Evolutionary conservation across 2,888 invertebrate species (phyloP).

Genomic region (Pollenia amentaria): DNA sequence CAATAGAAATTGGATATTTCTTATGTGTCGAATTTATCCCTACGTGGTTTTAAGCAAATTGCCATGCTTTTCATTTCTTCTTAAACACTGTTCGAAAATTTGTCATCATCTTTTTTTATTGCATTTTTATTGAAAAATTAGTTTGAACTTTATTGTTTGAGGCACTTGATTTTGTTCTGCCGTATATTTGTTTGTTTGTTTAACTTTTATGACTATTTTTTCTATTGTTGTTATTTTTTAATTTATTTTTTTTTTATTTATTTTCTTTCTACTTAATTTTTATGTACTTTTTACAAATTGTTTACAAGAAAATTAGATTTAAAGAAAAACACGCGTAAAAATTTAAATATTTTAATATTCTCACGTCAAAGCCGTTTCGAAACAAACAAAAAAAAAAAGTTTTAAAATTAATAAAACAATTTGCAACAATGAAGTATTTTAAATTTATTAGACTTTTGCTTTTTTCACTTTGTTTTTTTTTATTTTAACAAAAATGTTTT

Average conservation of each 20-base stretch:
- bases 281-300: slow-evolving; percentile 42
- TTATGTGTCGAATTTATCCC: too few relatives aligned
- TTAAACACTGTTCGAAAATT: slow-evolving; percentile 5
- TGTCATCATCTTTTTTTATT: slow-evolving; percentile 8
- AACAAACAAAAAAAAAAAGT: slow-evolving; percentile 33
- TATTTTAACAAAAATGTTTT: neutral
- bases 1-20: too few relatives aligned
- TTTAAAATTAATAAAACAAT: neutral
- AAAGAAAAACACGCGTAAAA: slow-evolving; percentile 57
- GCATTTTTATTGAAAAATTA: slow-evolving; percentile 35
- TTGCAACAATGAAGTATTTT: slow-evolving; percentile 5
- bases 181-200: neutral
- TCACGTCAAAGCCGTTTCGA: slow-evolving; percentile 54
- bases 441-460: neutral
- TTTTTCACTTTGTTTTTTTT: neutral
- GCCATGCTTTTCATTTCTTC: neutral
- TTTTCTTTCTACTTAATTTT: slow-evolving; percentile 24
- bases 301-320: slow-evolving; percentile 20
- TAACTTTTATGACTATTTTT: slow-evolving; percentile 39
- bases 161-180: neutral
- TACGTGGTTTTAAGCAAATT: too few relatives aligned
- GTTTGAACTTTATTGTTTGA: slow-evolving; percentile 32
- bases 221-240: neutral
- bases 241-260: slow-evolving; percentile 36
- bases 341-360: slow-evolving; percentile 63